Conservation (phyloP, 2,797 vertebrate genomes). For the Sebastes kiyomatsui region DNA sequence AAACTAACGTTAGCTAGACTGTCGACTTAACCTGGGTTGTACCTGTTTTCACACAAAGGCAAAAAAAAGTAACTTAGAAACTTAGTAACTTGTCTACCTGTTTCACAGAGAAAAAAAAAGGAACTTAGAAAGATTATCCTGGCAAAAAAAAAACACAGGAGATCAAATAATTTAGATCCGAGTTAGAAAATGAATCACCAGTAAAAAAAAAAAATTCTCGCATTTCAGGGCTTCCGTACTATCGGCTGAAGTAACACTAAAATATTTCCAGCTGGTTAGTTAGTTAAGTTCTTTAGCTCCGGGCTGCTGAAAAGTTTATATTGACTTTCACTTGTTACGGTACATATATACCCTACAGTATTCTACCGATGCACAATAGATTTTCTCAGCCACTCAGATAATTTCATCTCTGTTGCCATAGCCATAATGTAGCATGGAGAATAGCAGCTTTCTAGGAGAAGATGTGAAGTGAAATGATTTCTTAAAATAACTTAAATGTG, state of each 20-base stretch:
- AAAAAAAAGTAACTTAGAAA: too few species aligned
- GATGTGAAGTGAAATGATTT: background rate
- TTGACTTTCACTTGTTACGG: background rate
- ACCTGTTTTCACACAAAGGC: too few species aligned
- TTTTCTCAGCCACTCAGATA: background rate
- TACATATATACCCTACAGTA: background rate
- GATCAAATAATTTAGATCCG: too few species aligned
- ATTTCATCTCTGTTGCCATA: background rate
- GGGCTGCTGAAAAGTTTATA: background rate
- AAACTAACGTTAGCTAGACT: too few species aligned
- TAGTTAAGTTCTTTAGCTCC: background rate
- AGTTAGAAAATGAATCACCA: too few species aligned
- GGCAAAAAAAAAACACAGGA: too few species aligned
- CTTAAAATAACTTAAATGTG: background rate
- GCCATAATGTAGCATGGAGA: background rate
- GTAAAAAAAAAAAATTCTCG: too few species aligned
- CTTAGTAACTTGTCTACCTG: too few species aligned
- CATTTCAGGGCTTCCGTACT: too few species aligned
- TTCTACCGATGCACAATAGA: background rate
- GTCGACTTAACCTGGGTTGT: too few species aligned
- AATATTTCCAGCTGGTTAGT: background rate
- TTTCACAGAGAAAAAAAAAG: too few species aligned
- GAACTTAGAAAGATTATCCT: too few species aligned
- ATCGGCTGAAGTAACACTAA: background rate
- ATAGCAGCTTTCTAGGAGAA: background rate